Evolutionary conservation across 2,888 invertebrate genomes (phyloP).

Genomic region (Luperina nickerlii): DNA sequence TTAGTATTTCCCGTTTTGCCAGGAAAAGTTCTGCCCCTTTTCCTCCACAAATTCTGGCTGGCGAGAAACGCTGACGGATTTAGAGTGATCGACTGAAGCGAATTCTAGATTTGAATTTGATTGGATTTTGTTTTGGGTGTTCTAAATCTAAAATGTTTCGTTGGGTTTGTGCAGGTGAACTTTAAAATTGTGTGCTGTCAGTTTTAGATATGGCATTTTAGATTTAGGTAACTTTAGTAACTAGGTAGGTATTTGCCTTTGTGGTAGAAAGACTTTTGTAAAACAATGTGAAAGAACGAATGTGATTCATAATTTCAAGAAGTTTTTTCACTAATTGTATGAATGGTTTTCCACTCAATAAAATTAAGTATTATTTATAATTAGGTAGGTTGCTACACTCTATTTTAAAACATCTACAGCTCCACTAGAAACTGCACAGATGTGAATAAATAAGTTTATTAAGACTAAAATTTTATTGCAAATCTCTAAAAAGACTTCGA

Average conservation of each 20-base stretch:
- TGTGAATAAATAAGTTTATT: not conserved
- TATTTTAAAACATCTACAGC: not conserved
- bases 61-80: slow-evolving; percentile 48
- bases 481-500: no score
- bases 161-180: slow-evolving; percentile 3
- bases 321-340: not conserved
- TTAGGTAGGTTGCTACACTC: not conserved
- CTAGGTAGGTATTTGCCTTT: not conserved
- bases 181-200: slow-evolving; percentile 6
- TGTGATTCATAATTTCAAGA: not conserved
- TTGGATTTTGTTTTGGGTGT: slow-evolving; percentile 44
- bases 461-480: not conserved
- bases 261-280: not conserved
- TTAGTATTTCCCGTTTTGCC: slow-evolving; percentile 56
- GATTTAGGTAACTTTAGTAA: not conserved
- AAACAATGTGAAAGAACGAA: not conserved
- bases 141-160: slow-evolving; percentile 38
- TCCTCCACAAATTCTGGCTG: slow-evolving; percentile 35
- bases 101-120: slow-evolving; percentile 54
- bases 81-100: slow-evolving; percentile 47
- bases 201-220: not conserved
- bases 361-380: no score
- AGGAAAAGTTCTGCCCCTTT: slow-evolving; percentile 48
- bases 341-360: not conserved
- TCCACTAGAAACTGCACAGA: not conserved